Base-by-base conservation (phyloP, 2,113 vertebrate species). In the Crotalus helleri region DNA sequence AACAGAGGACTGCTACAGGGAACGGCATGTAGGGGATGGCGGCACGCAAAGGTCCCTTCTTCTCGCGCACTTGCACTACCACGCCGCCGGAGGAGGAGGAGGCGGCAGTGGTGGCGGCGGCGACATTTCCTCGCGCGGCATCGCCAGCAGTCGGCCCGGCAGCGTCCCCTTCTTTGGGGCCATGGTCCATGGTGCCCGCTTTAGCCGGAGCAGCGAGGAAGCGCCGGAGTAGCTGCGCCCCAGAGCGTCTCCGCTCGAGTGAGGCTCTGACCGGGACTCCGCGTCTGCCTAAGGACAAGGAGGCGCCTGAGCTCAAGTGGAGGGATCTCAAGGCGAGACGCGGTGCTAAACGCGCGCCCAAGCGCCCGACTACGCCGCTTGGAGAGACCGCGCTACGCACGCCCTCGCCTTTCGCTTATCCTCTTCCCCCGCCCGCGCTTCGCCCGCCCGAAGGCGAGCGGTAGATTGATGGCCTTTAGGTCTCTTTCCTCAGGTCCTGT, bases 1-100 rank as follows among this genome's bases (percentile, higher is more conserved):
- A 97, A 95, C 99, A 99, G 97, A 99, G 97, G 95, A 99, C 99
- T 4, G 99, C 99, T 96, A 99, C 97, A 3, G 98, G 99, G 96
- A 99, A 99, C 21, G 99, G 99, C 99, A 99, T 99, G 95, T 98
- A 99, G 92, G 99, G 99, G 97, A 99, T 99, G 39, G 99, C 99
- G 24, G 99, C 99, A 58, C 99, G 98, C 92, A 99, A 96, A 85
- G 98, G 96, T 49, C 99, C 99, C 96, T 99, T 99, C 98, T 99
- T 99, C 98, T 99, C 99, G 69, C 99, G 97, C 93, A 99, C 99
- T 97, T 99, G 98, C 95, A 99, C 98, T 96, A 99, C 99, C 96
- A 99, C 99, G 93, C 99, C 99, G 94, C 98, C 98, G 92, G 98
- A 98, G 2, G 98, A 96, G 49, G 98, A 96, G 69, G 97, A 4